Evolutionary conservation across 2,888 invertebrate species (phyloP).

Genomic region (Merodon equestris): DNA sequence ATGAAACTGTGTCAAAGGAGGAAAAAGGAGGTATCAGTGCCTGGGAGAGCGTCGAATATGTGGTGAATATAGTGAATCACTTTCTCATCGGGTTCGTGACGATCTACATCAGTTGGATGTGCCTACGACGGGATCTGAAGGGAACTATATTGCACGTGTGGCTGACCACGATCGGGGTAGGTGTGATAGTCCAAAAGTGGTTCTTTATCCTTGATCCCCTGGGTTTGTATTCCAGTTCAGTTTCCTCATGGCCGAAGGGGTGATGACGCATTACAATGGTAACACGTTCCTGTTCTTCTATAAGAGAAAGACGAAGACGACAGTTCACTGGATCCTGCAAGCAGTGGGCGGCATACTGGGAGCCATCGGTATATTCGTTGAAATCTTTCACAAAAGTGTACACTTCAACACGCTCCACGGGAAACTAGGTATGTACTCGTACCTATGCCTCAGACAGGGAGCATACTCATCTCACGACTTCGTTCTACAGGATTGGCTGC

Average conservation of each 20-base stretch:
- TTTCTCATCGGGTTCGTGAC: conserved; percentile 75
- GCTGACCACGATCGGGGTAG: conserved; percentile 73
- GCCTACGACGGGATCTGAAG: conserved; percentile 70
- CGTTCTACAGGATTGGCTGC: conserved; percentile 61
- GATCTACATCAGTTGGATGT: conserved; percentile 74
- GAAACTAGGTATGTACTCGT: conserved; percentile 51
- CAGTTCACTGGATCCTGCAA: conserved; percentile 73
- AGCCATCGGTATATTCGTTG: conserved; percentile 72
- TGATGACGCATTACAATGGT: conserved; percentile 75
- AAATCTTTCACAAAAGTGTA: conserved; percentile 71
- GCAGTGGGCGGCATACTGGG: conserved; percentile 73
- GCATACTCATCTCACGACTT: too few relatives aligned
- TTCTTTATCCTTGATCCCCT: background rate
- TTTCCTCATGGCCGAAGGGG: conserved; percentile 75
- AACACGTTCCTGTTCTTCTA: conserved; percentile 72
- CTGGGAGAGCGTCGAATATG: conserved; percentile 70
- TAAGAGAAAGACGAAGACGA: conserved; percentile 72
- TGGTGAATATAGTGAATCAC: conserved; percentile 73
- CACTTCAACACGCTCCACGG: conserved; percentile 63
- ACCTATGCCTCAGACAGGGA: too few relatives aligned
- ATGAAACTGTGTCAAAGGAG: conserved; percentile 28
- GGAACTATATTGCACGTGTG: conserved; percentile 74
- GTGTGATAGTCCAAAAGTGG: conserved; percentile 19
- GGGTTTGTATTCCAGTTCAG: conserved; percentile 67
- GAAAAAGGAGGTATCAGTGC: conserved; percentile 17